A percentile compares a stretch with the other conserved stretches of the same genome.
phyloP scores from a whole-genome alignment of 2,113 vertebrate genomes.

The Butorides virescens region DNA sequence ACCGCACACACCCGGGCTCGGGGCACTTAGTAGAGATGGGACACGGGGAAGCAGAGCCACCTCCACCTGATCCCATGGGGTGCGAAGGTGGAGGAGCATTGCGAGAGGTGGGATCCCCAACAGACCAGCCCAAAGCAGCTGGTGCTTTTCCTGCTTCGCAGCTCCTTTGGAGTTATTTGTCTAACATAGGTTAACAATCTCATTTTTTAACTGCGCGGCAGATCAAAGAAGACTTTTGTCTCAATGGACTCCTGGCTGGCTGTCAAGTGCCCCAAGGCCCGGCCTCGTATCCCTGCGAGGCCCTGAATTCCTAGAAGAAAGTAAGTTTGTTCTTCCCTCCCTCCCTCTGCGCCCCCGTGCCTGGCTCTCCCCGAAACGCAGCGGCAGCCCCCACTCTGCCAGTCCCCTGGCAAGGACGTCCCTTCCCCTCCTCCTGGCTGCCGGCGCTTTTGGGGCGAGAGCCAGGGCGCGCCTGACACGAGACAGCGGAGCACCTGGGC shows the following conservation, averaged over 20 bases:
- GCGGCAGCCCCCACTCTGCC: not conserved
- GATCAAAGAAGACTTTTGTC: constrained; percentile 74
- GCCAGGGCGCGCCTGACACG: not conserved
- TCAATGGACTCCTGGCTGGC: constrained; percentile 63
- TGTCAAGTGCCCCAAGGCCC: constrained; percentile 58
- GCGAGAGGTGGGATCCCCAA: not conserved
- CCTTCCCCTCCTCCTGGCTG: not conserved
- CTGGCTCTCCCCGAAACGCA: not conserved
- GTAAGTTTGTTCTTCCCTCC: constrained; percentile 13
- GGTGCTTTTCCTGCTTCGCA: constrained; percentile 35
- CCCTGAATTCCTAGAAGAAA: constrained; percentile 38
- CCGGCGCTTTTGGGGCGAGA: not conserved
- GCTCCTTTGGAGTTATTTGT: constrained; percentile 46
- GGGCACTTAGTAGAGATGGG: not conserved
- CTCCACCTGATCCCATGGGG: not conserved
- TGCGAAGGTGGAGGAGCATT: not conserved
- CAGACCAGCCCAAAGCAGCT: not conserved
- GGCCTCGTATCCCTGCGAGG: not conserved
- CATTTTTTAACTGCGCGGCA: constrained; percentile 49
- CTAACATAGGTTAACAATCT: constrained; percentile 73
- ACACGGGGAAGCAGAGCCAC: not conserved
- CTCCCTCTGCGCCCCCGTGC: not conserved
- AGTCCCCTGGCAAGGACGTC: not conserved
- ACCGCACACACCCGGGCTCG: rapidly evolving
- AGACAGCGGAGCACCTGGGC: not conserved